These are phyloP conservation scores for Leptothorax acervorum DNA, from an alignment of 2,888 invertebrate species.

Conservation along the genomic window DNA sequence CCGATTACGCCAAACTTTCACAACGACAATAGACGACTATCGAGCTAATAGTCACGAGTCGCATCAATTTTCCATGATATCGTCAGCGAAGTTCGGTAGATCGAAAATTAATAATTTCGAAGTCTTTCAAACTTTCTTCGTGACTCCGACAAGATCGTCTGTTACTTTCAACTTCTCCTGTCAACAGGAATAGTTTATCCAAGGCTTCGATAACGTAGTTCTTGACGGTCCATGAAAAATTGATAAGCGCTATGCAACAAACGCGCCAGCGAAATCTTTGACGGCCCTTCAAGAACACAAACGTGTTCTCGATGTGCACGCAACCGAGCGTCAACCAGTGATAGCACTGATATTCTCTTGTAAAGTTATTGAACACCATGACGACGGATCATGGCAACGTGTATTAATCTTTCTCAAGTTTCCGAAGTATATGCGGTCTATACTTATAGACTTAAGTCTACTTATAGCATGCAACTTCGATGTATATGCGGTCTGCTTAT, in stretches of 20 bases:
- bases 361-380: not conserved
- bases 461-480: not conserved
- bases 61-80: conserved; percentile 16
- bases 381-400: conserved; percentile 1
- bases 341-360: conserved; percentile 30
- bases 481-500: not conserved
- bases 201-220: not conserved
- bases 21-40: not conserved
- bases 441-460: not conserved
- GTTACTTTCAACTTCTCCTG: conserved; percentile 21
- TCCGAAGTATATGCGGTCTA: not conserved
- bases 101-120: conserved; percentile 5
- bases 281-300: not conserved
- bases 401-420: conserved; percentile 41
- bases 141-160: not conserved
- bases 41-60: not conserved
- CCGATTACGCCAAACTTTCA: not conserved
- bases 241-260: conserved; percentile 30
- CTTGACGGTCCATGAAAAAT: conserved; percentile 24
- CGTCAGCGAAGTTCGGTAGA: not conserved
- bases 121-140: conserved; percentile 4
- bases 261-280: conserved; percentile 24
- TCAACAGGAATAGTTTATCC: conserved; percentile 21
- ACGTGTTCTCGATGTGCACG: conserved; percentile 32
- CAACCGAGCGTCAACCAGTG: conserved; percentile 23